These are phyloP conservation scores for Sternotherus odoratus DNA, from an alignment of 2,797 vertebrate species.

Conservation along the genomic window DNA sequence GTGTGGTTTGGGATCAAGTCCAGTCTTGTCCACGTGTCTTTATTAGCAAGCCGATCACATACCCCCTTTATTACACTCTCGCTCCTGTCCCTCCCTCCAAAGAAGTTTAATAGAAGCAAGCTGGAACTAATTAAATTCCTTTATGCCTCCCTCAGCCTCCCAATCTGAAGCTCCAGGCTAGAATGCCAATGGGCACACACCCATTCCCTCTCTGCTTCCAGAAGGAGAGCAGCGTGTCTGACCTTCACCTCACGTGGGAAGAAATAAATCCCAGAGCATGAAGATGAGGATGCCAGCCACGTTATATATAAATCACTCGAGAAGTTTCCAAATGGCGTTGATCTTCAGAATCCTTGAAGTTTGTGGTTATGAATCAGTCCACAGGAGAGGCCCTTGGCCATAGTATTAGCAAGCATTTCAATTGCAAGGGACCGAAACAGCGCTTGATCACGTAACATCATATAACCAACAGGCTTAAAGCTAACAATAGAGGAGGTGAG, in stretches of 20 bases:
- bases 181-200: conserved; percentile 55
- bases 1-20: conserved; percentile 52
- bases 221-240: neutral
- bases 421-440: too few relatives aligned
- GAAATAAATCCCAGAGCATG: conserved; percentile 51
- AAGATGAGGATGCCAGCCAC: conserved; percentile 50
- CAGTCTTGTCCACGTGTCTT: conserved; percentile 46
- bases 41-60: conserved; percentile 64
- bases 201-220: conserved; percentile 35
- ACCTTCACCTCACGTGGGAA: conserved; percentile 49
- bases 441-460: too few relatives aligned
- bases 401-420: too few relatives aligned
- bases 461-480: too few relatives aligned
- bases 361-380: conserved; percentile 30
- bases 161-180: conserved; percentile 43
- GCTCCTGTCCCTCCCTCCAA: conserved; percentile 52
- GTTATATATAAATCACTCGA: neutral
- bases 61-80: conserved; percentile 37
- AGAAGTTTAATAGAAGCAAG: conserved; percentile 23
- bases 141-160: conserved; percentile 51
- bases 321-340: conserved; percentile 57
- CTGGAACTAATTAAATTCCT: conserved; percentile 71
- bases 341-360: conserved; percentile 35
- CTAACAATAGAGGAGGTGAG: too few relatives aligned
- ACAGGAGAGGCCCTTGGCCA: too few relatives aligned